These are phyloP conservation scores for Eira barbara DNA, from an alignment of 2,113 vertebrate species.

Conservation along the genomic window DNA sequence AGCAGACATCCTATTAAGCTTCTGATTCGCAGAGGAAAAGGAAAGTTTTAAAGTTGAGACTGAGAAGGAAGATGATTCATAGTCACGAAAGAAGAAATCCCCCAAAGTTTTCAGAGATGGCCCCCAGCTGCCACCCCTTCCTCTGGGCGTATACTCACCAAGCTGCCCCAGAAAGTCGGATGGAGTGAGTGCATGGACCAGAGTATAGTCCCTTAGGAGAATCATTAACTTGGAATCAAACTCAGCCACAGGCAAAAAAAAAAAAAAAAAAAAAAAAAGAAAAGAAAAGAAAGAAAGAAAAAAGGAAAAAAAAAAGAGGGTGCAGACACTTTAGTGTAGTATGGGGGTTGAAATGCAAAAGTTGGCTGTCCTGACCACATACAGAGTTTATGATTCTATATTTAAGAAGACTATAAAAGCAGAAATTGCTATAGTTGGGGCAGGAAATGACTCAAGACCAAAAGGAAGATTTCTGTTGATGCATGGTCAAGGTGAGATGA, in stretches of 20 bases:
- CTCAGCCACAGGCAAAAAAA: background rate
- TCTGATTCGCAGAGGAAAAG: conserved; percentile 35
- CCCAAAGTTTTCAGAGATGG: background rate
- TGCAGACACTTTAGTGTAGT: background rate
- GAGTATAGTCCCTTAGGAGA: background rate
- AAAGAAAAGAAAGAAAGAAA: background rate
- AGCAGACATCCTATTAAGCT: conserved; percentile 42
- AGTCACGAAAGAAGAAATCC: conserved; percentile 15
- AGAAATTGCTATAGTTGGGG: background rate
- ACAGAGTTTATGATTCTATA: conserved; percentile 3
- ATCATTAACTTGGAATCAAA: background rate
- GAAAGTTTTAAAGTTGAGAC: conserved; percentile 22
- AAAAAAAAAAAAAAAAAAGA: background rate
- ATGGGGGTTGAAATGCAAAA: conserved; percentile 10
- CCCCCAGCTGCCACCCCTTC: background rate
- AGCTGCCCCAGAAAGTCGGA: background rate
- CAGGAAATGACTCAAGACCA: conserved; percentile 58
- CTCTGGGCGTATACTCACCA: background rate
- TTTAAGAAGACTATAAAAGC: conserved; percentile 60
- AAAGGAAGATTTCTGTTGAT: background rate
- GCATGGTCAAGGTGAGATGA: conserved; percentile 54
- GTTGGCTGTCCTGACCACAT: background rate
- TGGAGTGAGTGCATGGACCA: fast-evolving
- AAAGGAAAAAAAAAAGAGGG: too few relatives aligned
- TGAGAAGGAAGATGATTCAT: conserved; percentile 50